Base-by-base conservation (phyloP, 2,113 vertebrate genomes). In the Sus scrofa region DNA sequence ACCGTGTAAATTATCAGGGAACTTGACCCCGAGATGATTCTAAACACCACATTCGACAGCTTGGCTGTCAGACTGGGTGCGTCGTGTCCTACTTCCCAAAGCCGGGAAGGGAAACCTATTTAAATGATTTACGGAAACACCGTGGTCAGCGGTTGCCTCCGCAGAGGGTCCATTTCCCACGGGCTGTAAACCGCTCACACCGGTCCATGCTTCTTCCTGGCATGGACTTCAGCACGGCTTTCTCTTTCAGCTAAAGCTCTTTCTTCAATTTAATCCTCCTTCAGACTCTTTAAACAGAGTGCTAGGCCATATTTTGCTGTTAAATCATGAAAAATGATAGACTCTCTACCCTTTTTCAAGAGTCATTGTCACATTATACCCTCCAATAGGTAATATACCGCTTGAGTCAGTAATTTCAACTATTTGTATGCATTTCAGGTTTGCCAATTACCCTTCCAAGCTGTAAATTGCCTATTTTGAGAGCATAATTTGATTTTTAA, bases 381-480 rank as follows among this genome's bases (percentile, higher is more conserved):
- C 75, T 94, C 94, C 34, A 85, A 89, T 75, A 93, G 71, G 87
- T 98, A 97, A 97, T 98, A 96, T 92, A 97, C 89, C 4, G 0
- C 87, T 86, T 34, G 39, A 63, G 39, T 95, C 82, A 68, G 92
- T 97, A 98, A 98, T 98, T 98, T 94, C 96, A 88, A 97, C 97
- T 95, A 97, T 98, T 97, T 98, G 92, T 96, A 98, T 98, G 98
- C 97, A 96, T 95, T 98, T 97, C 98, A 98, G 96, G 97, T 97
- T 97, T 97, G 94, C 96, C 97, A 97, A 96, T 98, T 97, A 97
- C 95, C 93, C 56, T 94, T 97, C 95, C 96, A 96, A 95, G 97
- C 95, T 97, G 97, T 97, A 98, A 98, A 98, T 97, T 98, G 97
- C 95, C 96, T 97, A 97, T 97, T 98, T 98, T 98, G 97, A 98